Base-by-base conservation (phyloP, 2,888 invertebrate genomes). In the Brachycybe producta region DNA sequence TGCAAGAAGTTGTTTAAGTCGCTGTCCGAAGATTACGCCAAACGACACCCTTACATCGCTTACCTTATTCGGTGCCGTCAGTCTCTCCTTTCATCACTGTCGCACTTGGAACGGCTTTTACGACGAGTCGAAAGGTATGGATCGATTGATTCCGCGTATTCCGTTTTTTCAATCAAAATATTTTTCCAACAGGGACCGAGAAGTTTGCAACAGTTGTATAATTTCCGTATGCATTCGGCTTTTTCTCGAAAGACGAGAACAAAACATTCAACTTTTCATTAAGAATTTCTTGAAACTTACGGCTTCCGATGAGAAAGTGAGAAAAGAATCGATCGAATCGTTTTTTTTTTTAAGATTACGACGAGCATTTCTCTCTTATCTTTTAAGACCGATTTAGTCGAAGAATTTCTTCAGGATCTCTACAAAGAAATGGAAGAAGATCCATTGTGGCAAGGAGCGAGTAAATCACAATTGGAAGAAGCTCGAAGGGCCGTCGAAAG, bases 401-500 rank as follows among this genome's bases (percentile, higher is more conserved):
- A 86, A 57, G 80, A 78, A 57, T 88, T 88, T 62, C 76, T 94
- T 53, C 61, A 61, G 26, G 57, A 58, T 35, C 60, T 74, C 39
- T 67, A 67, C 56, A 61, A 62, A 58, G 63, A 82, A 61, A 75
- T 87, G 68, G 76, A 78, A 56, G 73, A 74, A 5, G 81, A 81
- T 66, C 74, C 78, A 1, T 75, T 79, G 35, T 81, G 84, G 79
- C 78, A 80, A 69, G 79, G 77, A 55, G 82, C 84, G 7, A 78
- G 77, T 55, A 70, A 75, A 17, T 70, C 74, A 55, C 81, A 88
- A 62, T 65, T 86, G 32, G 79, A 82, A 54, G 76, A 81, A 60
- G 86, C 84, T 0, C 79, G 82, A 61, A 70, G 79, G 52, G 84
- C 87, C 3, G 80, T 97, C 56, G 95, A 97, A 66, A 75, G 92